Base-by-base conservation (phyloP, 2,888 invertebrate genomes). In the Drosophila gaucha region DNA sequence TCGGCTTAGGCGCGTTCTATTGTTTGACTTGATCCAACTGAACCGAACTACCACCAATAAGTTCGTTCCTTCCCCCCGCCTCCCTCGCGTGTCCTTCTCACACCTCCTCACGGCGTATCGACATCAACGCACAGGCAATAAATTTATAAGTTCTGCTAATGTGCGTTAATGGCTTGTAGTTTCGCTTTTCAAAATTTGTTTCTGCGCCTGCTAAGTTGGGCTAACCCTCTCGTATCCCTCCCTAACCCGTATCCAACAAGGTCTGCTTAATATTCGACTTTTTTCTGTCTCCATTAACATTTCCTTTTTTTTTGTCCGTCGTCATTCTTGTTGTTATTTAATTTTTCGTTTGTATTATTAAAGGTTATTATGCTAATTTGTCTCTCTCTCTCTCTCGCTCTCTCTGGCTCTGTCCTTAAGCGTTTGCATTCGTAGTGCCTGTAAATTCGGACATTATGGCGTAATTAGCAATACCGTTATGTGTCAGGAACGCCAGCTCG, bases 161-260 rank as follows among this genome's bases (percentile, higher is more conserved):
- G 82, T 83, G 82, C 82, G 88, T 85, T 87, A 83, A 83, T 83
- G 86, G 82, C 78, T 87, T 82, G 86, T 82, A 87, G 88, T 87
- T 75, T 73, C 47, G 60, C 65, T 70, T 50, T 75, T 54, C 39
- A 69, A 55, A 72, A 74, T 56, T 73, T 58, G 43, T 71, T 62
- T 43, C 36, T 60, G 44, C 72, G 52, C 59, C 60, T 62, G 51
- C 49, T 56, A 30, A 56, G 30, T 20, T 10, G 30, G 10, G 41
- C 18, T 41, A 33, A 28, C 38, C 22, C 55, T 44, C 51, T 33
- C 51, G 28, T 46, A 31, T 14, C 46, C 39, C 33, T 31, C 31
- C 43, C 18, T 18, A 14, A 30, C 20, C 44, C 39, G 35, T 28
- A 60, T 36, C 31, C 51, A 44, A 20, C 38, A 6, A 44, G 54